These are phyloP conservation scores for Campylomormyrus tamandua DNA, from an alignment of 2,113 vertebrate genomes.

Conservation along the genomic window DNA sequence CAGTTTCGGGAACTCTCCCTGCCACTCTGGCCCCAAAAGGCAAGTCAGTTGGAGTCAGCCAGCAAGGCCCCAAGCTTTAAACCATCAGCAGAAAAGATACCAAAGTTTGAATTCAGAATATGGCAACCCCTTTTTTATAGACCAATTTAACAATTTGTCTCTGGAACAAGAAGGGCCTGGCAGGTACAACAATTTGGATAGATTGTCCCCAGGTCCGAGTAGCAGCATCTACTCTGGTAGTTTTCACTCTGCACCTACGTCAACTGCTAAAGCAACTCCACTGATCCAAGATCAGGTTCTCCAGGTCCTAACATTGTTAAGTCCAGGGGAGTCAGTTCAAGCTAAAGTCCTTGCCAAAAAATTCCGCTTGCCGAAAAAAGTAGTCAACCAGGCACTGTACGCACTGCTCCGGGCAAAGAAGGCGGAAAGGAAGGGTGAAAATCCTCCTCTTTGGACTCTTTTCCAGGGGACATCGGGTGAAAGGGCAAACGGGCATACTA, in stretches of 20 bases:
- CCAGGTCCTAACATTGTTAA: slow-evolving; percentile 51
- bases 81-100: slow-evolving; percentile 28
- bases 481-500: neutral
- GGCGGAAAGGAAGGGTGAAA: slow-evolving; percentile 43
- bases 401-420: slow-evolving; percentile 50
- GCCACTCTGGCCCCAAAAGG: slow-evolving; percentile 19
- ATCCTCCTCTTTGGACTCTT: slow-evolving; percentile 69
- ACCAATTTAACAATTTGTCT: slow-evolving; percentile 43
- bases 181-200: slow-evolving; percentile 30
- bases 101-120: slow-evolving; percentile 22
- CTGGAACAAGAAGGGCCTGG: slow-evolving; percentile 29
- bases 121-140: slow-evolving; percentile 22
- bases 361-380: slow-evolving; percentile 62
- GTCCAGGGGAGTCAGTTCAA: slow-evolving; percentile 43
- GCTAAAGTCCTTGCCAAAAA: slow-evolving; percentile 56
- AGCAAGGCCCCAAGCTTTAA: slow-evolving; percentile 19
- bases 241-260: slow-evolving; percentile 6
- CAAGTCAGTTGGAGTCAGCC: slow-evolving; percentile 28
- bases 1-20: slow-evolving; percentile 12
- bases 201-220: slow-evolving; percentile 15
- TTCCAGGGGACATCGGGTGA: slow-evolving; percentile 21
- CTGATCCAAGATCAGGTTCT: slow-evolving; percentile 47
- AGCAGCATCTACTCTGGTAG: neutral
- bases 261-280: slow-evolving; percentile 34
- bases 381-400: slow-evolving; percentile 72